Conservation (phyloP, 2,888 invertebrate species). For the Ophraella communa region DNA sequence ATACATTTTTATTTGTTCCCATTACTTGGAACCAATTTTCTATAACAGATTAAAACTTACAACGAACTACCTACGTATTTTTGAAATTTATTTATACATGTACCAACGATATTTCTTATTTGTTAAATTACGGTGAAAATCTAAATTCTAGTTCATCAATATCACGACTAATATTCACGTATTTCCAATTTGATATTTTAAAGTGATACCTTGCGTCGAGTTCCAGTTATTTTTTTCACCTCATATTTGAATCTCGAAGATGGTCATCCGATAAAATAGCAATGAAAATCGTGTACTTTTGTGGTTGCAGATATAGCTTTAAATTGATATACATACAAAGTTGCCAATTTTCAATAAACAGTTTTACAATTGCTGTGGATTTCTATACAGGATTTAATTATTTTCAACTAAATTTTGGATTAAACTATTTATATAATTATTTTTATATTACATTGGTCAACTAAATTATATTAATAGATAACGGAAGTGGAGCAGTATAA, state of each 20-base stretch:
- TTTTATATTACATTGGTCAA: too few species aligned
- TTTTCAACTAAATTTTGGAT: too few species aligned
- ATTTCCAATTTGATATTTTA: slow-evolving; percentile 21
- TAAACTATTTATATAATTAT: too few species aligned
- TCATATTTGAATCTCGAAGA: slow-evolving; percentile 8
- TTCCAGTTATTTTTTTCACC: not conserved
- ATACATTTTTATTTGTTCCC: too few species aligned
- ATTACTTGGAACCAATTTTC: too few species aligned
- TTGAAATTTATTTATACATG: too few species aligned
- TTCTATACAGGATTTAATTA: too few species aligned
- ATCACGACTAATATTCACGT: slow-evolving; percentile 26
- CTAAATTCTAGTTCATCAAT: slow-evolving; percentile 17
- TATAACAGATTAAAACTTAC: not conserved
- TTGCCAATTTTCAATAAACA: not conserved
- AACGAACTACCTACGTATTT: too few species aligned
- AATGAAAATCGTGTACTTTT: slow-evolving; percentile 12
- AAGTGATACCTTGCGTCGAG: slow-evolving; percentile 20
- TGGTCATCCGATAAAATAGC: slow-evolving; percentile 13
- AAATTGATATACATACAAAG: not conserved
- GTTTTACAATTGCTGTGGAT: too few species aligned
- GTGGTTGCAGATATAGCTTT: not conserved
- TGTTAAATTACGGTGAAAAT: slow-evolving; percentile 1
- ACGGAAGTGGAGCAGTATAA: too few species aligned
- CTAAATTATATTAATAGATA: too few species aligned
- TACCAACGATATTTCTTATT: not conserved